phyloP scores from a whole-genome alignment of 2,888 invertebrate genomes.

The Ernsta delagoae region DNA sequence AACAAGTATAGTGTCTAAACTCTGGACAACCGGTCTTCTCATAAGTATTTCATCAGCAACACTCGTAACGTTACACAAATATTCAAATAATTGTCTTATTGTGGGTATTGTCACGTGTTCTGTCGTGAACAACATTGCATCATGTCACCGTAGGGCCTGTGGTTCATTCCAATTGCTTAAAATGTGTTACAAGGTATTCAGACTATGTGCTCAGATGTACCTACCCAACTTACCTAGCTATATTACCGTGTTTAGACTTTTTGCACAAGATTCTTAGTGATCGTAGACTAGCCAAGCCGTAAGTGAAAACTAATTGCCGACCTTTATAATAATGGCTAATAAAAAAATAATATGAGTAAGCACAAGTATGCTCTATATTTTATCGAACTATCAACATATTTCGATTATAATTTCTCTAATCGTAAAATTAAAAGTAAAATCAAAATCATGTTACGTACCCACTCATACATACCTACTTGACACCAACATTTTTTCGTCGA shows the following conservation, averaged over 20 bases:
- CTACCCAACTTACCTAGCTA: constrained; percentile 8
- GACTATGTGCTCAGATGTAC: background rate
- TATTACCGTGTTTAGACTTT: constrained; percentile 4
- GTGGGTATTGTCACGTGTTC: background rate
- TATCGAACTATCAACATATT: too few species aligned
- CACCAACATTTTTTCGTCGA: background rate
- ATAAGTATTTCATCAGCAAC: background rate
- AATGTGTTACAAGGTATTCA: constrained; percentile 5
- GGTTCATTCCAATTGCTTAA: background rate
- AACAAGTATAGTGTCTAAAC: too few species aligned
- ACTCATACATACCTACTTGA: too few species aligned
- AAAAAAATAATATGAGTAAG: too few species aligned
- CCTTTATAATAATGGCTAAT: too few species aligned
- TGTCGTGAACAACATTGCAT: constrained; percentile 1
- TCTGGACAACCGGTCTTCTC: background rate
- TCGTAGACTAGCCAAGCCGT: background rate
- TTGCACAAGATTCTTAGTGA: constrained; percentile 23
- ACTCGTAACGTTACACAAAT: background rate
- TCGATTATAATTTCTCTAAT: too few species aligned
- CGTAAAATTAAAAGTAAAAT: too few species aligned
- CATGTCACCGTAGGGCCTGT: background rate
- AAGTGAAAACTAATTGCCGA: background rate
- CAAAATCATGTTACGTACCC: too few species aligned
- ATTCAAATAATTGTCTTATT: background rate
- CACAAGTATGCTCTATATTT: too few species aligned